Base-by-base conservation (phyloP, 2,797 vertebrate genomes). In the Epinephelus awoara region DNA sequence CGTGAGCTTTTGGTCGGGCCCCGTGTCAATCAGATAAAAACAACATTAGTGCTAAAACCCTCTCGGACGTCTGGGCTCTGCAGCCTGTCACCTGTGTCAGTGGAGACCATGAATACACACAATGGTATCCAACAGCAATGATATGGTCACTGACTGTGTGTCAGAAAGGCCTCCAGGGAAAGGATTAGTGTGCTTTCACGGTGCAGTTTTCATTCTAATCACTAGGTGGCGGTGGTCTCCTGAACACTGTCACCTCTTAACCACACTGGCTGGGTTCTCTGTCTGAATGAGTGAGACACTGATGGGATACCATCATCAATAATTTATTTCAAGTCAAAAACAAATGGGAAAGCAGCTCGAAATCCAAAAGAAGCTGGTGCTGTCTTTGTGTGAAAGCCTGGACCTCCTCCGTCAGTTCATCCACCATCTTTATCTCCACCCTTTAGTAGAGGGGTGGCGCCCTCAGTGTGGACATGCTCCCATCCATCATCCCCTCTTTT, bases 271-370 rank as follows among this genome's bases (percentile, higher is more conserved):
- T 25, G 69, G 71, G 62, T 34, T 86, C 86, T 79, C 76, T 75
- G 71, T 83, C 74, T 59, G 67, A 70, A 74, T 83, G 72, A 82
- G 83, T 62, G 81, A 82, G 42, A 80, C 56, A 29, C 82, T 74
- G 80, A 87, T 84, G 84, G 89, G 83, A 89, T 25, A 77, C 79
- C 84, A 79, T 86, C 88, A 75, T 91, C 86, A 93, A 94, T 93
- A 94, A 95, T 86, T 94, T 90, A 94, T 82, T 91, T 87, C 75
- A 88, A 87, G 85, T 90, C 74, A 82, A 85, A 90, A 82, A 82
- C 7, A 19, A 86, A 79, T 58, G 40, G 85, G 76, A 79, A 91
- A 88, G 86, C 86, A 86, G 82, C 81, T 79, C 29, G 40, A 82
- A 87, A 87, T 88, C 65, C 65, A 69, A 62, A 85, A 83, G 75